phyloP scores from a whole-genome alignment of 2,113 vertebrate genomes.

The Acanthisitta chloris region DNA sequence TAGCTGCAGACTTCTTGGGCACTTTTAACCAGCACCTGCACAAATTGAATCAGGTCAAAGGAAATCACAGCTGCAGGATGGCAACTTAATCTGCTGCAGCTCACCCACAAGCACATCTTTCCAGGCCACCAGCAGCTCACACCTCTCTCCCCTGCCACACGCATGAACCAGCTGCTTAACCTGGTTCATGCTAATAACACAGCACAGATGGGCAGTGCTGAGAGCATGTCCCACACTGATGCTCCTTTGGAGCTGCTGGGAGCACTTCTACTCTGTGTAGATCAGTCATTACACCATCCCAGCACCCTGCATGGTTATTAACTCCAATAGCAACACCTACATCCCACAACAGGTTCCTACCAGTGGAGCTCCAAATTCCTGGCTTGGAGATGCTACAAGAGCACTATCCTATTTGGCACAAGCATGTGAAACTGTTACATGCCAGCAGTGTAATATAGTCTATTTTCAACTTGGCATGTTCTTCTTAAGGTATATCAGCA shows the following conservation, averaged over 20 bases:
- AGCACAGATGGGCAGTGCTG: neutral
- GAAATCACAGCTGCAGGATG: neutral
- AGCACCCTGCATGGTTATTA: fast-evolving
- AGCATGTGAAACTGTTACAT: neutral
- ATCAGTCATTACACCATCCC: neutral
- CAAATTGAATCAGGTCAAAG: neutral
- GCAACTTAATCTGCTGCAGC: neutral
- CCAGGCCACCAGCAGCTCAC: neutral
- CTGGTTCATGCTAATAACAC: neutral
- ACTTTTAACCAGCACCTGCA: neutral
- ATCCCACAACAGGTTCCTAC: neutral
- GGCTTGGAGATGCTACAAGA: neutral
- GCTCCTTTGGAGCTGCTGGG: neutral
- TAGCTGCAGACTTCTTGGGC: neutral
- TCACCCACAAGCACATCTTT: neutral
- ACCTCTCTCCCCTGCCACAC: neutral
- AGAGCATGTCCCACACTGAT: neutral
- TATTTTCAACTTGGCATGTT: neutral
- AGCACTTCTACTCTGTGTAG: neutral
- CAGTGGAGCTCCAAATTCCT: neutral
- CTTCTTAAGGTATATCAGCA: neutral
- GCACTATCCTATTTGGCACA: neutral
- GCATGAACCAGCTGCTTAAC: neutral
- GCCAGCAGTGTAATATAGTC: neutral
- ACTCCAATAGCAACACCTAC: neutral